Percentiles rank a stretch among this genome's conserved stretches.
Conservation (phyloP, 37 sponge, comb jelly and placozoan species). For the Halichondria panicea region DNA sequence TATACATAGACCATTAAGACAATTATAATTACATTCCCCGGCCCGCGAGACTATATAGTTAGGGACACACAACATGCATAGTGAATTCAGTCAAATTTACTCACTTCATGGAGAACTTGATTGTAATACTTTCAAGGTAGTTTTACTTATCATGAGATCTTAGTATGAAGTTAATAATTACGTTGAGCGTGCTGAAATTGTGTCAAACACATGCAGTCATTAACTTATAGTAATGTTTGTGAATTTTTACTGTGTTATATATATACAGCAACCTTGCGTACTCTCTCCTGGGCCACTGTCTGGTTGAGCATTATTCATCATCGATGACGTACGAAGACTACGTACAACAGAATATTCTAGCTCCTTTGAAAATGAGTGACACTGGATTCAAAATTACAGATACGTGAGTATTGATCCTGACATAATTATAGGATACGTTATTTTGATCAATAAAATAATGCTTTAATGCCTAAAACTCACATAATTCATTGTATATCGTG, state of each 20-base stretch:
- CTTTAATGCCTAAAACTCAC: too few species aligned
- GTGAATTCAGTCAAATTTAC: too few species aligned
- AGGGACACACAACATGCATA: too few species aligned
- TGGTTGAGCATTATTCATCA: conserved; percentile 27
- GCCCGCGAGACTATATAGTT: too few species aligned
- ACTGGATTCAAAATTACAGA: conserved; percentile 71
- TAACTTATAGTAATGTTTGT: too few species aligned
- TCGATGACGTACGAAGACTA: conserved; percentile 63
- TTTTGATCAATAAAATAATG: too few species aligned
- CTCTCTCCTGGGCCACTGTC: conserved; percentile 41
- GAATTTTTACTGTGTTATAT: not conserved
- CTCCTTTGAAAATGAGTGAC: conserved; percentile 53
- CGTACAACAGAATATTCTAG: conserved; percentile 50
- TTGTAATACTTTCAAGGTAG: too few species aligned
- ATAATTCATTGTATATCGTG: not conserved
- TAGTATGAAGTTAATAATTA: too few species aligned
- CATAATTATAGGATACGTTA: not conserved
- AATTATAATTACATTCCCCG: not conserved
- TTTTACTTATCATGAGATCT: too few species aligned
- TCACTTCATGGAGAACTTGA: too few species aligned
- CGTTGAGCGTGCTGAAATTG: too few species aligned
- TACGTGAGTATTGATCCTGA: conserved; percentile 20
- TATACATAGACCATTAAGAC: not conserved
- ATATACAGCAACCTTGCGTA: conserved; percentile 27
- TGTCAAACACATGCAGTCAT: too few species aligned